phyloP scores from a whole-genome alignment of 2,113 vertebrate species.

The Ceratotherium simum region DNA sequence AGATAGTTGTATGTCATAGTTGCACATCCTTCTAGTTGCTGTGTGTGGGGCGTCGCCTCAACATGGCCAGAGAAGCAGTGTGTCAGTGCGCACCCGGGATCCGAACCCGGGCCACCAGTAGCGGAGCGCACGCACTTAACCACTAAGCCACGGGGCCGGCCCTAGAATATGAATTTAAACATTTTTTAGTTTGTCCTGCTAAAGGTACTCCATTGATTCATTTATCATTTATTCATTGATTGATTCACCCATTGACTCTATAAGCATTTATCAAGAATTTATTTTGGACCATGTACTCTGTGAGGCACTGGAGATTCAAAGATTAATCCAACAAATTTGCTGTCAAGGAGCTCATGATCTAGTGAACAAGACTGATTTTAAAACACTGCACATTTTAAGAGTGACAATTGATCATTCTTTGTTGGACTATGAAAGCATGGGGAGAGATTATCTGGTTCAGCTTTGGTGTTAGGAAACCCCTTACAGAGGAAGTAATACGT shows the following conservation, averaged over 20 bases:
- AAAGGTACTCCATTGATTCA: not conserved
- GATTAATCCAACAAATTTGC: not conserved
- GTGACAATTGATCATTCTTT: not conserved
- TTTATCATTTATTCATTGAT: not conserved
- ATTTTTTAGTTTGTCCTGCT: not conserved
- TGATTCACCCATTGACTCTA: not conserved
- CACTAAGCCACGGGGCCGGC: no score
- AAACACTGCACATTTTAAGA: not conserved
- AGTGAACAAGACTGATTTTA: not conserved
- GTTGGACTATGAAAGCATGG: not conserved
- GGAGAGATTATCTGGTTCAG: not conserved
- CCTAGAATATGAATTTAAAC: not conserved
- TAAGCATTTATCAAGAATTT: constrained; percentile 8
- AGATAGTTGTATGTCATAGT: no score
- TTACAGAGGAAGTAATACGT: not conserved
- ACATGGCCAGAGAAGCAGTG: no score
- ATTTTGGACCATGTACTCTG: not conserved
- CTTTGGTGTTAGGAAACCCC: not conserved
- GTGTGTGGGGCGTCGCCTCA: no score
- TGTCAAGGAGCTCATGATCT: not conserved
- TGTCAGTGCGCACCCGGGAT: no score
- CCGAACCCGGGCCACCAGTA: no score
- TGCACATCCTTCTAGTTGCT: no score
- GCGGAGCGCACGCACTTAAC: no score
- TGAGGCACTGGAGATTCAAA: not conserved